Percentiles rank a stretch among this genome's conserved stretches.
These are phyloP conservation scores for Anabacerthia variegaticeps DNA, from an alignment of 2,797 vertebrate genomes.

Conservation along the genomic window DNA sequence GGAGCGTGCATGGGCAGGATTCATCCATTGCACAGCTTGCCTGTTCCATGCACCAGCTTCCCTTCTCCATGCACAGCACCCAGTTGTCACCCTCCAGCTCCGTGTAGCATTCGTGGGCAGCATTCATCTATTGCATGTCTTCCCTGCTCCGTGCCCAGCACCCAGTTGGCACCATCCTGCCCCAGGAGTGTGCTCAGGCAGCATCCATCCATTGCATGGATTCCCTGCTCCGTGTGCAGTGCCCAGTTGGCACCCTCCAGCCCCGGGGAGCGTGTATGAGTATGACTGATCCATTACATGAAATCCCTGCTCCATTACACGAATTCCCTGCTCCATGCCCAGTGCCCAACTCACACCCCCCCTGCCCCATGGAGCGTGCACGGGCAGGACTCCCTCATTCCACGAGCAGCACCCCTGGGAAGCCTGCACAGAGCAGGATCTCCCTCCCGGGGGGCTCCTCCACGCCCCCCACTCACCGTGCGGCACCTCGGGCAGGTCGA, in stretches of 20 bases:
- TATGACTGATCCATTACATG: accelerated
- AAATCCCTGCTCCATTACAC: accelerated
- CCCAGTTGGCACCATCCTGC: not conserved
- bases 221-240: not conserved
- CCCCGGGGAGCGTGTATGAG: accelerated
- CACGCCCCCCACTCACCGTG: constrained; percentile 82
- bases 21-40: not conserved
- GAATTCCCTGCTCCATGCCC: accelerated
- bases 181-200: accelerated
- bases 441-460: accelerated
- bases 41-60: not conserved
- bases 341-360: accelerated
- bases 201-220: not conserved
- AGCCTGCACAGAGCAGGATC: accelerated
- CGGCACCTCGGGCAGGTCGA: constrained; percentile 87
- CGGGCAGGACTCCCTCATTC: accelerated
- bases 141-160: not conserved
- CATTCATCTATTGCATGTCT: too few species aligned
- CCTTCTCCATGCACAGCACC: accelerated
- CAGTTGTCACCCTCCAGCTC: accelerated
- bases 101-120: accelerated
- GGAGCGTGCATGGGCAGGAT: not conserved
- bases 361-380: accelerated
- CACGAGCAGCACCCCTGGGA: accelerated
- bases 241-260: accelerated